Base-by-base conservation (phyloP, 2,888 invertebrate genomes). In the Erebia epiphron region DNA sequence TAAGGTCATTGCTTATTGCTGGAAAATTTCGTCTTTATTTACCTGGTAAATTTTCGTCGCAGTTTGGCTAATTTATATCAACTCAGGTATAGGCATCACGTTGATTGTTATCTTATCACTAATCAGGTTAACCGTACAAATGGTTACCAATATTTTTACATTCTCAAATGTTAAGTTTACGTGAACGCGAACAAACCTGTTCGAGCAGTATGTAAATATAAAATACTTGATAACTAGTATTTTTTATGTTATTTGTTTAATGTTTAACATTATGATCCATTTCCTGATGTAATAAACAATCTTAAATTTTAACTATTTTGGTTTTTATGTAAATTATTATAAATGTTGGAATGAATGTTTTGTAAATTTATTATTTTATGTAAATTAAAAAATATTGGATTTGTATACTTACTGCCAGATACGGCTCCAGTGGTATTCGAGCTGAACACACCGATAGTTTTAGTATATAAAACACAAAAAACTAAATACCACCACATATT, bases 401-500 rank as follows among this genome's bases (percentile, higher is more conserved):
- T 54, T 67, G 16, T 57, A 74, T 82, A 92, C 93, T 92, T 78
- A 93, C 93, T 87, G 65, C 84, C 87, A 75, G 86, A 77, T 74
- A 82, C 78, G 75, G 82, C 81, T 75, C 82, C 87, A 78, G 86
- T 89, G 77, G 75, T 85, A 77, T 90, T 89, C 46, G 86, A 83
- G 75, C 91, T 90, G 68, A 86, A 79, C 71, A 88, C 91, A 84
- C 85, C 89, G 79, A 89, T 86, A 77, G 88, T 86, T 83, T 90
- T 87, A 78, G 86, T 79, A 80, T 87, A 90, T 75, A 91, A 78
- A 80, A 89, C 90, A 92, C 92, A 91, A 77, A 93, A 81, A 82
- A 92, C 84, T 83, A 92, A 80, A 85, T 90, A 91, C 90, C 90
- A 93, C 93, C 92, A 94, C 93, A 94, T 94, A 83, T 83, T 92